A percentile compares a stretch with the other conserved stretches of the same genome.
These are phyloP conservation scores for Hemithea aestivaria DNA, from an alignment of 2,888 invertebrate species.

Conservation along the genomic window DNA sequence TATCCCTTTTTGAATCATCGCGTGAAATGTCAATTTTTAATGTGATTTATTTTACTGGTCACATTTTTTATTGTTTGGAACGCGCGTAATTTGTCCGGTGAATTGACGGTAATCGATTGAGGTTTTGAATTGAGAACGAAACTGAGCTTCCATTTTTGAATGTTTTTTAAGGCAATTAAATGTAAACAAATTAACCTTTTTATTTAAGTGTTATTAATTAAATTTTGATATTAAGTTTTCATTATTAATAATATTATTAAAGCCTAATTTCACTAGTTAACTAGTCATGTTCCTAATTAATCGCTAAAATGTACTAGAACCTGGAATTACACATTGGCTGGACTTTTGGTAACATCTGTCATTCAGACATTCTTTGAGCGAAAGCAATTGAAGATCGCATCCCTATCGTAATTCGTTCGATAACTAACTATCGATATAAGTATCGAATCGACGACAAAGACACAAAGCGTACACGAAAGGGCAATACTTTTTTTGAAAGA, in stretches of 20 bases:
- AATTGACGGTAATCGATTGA: slow-evolving; percentile 17
- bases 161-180: no score
- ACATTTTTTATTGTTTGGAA: slow-evolving; percentile 34
- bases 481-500: slow-evolving; percentile 19
- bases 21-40: slow-evolving; percentile 73
- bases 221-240: no score
- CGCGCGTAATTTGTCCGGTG: slow-evolving; percentile 23
- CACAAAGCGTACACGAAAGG: slow-evolving; percentile 28
- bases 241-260: no score
- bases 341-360: no score
- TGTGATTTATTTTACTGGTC: slow-evolving; percentile 58
- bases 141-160: no score
- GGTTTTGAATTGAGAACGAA: slow-evolving; percentile 4
- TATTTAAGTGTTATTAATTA: no score
- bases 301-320: no score
- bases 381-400: no score
- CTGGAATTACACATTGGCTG: no score
- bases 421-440: slow-evolving; percentile 1
- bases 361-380: no score
- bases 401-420: slow-evolving; percentile 4
- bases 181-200: slow-evolving; percentile 18
- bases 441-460: slow-evolving; percentile 10
- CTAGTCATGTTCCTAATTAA: no score
- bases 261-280: no score
- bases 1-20: slow-evolving; percentile 54